Evolutionary conservation across 2,113 vertebrate species (phyloP).

Genomic region (Pelecanoides urinatrix): DNA sequence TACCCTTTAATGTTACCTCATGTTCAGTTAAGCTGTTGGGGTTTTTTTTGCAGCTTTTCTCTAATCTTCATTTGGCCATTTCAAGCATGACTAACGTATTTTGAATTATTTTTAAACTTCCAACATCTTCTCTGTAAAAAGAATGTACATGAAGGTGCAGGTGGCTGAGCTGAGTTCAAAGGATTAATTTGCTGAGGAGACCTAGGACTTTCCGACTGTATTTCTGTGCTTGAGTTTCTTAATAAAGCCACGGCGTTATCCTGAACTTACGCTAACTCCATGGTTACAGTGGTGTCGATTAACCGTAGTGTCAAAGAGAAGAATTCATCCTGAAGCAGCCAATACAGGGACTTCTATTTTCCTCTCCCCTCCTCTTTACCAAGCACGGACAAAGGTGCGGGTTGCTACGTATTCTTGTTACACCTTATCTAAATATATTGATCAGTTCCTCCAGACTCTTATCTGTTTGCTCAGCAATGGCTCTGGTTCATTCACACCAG

Average conservation of each 20-base stretch:
- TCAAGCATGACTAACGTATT: slow-evolving; percentile 13
- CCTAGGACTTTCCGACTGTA: slow-evolving; percentile 12
- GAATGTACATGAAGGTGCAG: neutral
- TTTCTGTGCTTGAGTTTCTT: slow-evolving; percentile 21
- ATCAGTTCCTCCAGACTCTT: slow-evolving; percentile 36
- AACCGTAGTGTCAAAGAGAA: slow-evolving; percentile 5
- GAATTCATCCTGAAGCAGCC: neutral
- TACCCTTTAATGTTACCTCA: slow-evolving; percentile 14
- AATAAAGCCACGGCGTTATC: slow-evolving; percentile 8
- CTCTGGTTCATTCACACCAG: slow-evolving; percentile 26
- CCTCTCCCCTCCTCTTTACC: neutral
- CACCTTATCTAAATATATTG: slow-evolving; percentile 54
- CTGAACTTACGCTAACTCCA: slow-evolving; percentile 12
- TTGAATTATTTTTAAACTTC: slow-evolving; percentile 38
- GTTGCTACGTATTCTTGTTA: slow-evolving; percentile 51
- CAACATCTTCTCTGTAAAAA: neutral
- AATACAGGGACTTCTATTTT: slow-evolving; percentile 9
- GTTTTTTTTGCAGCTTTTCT: neutral
- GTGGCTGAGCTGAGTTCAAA: slow-evolving; percentile 24
- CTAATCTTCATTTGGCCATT: slow-evolving; percentile 4
- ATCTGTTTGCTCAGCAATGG: slow-evolving; percentile 41
- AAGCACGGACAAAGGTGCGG: neutral
- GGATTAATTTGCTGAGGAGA: neutral
- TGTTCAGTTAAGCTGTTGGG: neutral
- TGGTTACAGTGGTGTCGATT: slow-evolving; percentile 1